Percentiles rank a stretch among this genome's conserved stretches.
Conservation (phyloP, 2,113 vertebrate species). For the Zosterops japonicus region DNA sequence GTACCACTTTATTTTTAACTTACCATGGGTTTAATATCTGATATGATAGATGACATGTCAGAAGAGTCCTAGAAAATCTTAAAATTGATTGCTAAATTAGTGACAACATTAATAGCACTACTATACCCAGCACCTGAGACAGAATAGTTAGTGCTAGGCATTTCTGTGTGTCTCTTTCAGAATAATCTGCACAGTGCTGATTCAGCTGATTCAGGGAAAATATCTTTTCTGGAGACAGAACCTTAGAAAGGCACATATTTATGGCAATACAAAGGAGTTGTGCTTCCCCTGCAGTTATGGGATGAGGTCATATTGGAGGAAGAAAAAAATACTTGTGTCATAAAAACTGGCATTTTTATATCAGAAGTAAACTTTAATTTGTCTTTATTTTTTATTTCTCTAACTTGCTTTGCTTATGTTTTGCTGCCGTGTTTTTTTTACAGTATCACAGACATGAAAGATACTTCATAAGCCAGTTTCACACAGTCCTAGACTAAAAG, state of each 20-base stretch:
- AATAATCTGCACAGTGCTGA: neutral
- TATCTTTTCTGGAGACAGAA: neutral
- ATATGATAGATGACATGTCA: neutral
- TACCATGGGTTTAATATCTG: neutral
- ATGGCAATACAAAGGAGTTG: neutral
- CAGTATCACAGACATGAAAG: neutral
- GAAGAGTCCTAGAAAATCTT: conserved; percentile 5
- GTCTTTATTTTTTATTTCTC: neutral
- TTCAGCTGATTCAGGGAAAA: neutral
- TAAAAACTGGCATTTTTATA: neutral
- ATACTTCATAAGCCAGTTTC: neutral
- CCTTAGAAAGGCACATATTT: neutral
- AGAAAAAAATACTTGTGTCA: neutral
- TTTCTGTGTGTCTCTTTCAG: neutral
- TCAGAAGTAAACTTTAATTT: neutral
- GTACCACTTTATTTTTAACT: neutral
- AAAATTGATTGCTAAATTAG: conserved; percentile 2
- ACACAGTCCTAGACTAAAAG: neutral
- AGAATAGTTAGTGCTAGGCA: neutral
- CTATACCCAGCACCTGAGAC: neutral
- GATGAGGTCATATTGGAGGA: neutral
- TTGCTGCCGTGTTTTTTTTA: neutral
- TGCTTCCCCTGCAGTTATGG: neutral
- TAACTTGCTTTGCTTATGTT: neutral
- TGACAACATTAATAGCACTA: neutral